Evolutionary conservation across 2,888 invertebrate species (phyloP), one percentile per base, ranked within the genome.

Genomic region (Perizoma affinitatum): DNA sequence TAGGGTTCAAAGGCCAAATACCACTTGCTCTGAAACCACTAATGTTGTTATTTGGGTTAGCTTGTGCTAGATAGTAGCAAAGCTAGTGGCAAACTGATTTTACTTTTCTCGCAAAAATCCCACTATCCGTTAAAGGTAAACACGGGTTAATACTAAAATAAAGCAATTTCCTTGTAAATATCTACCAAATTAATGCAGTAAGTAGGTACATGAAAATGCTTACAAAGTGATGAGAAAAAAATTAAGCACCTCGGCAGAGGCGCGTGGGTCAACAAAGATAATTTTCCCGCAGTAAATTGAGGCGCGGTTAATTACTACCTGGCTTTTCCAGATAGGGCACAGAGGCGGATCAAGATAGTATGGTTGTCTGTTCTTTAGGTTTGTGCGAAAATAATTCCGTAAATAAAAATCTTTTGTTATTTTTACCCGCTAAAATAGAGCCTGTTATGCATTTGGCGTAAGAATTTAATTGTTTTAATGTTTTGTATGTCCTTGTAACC

Each of bases 211-310:
- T 56, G 63, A 80, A 83, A 81, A 73, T 66, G 83, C 77, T 79
- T 76, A 76, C 77, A 80, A 76, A 79, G 76, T 63, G 66, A 61
- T 62, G 55, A 75, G 71, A 66, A 77, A 76, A 84, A 85, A 83
- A 83, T 78, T 78, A 78, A 83, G 82, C 79, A 76, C 76, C 77
- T 76, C 78, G 73, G 70, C 61, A 65, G 73, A 77, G 75, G 80
- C 81, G 80, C 82, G 80, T 86, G 88, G 84, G 83, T 84, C 85
- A 88, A 88, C 88, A 88, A 79, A 87, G 87, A 88, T 88, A 88
- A 86, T 86, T 81, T 83, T 66, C 67, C 78, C 73, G 84, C 80
- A 80, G 84, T 87, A 87, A 88, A 86, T 86, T 84, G 81, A 78
- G 80, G 75, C 76, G 78, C 69, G 80, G 83, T 82, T 87, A 88